These are phyloP conservation scores for Platalea minor DNA, from an alignment of 2,797 vertebrate genomes.

Conservation along the genomic window DNA sequence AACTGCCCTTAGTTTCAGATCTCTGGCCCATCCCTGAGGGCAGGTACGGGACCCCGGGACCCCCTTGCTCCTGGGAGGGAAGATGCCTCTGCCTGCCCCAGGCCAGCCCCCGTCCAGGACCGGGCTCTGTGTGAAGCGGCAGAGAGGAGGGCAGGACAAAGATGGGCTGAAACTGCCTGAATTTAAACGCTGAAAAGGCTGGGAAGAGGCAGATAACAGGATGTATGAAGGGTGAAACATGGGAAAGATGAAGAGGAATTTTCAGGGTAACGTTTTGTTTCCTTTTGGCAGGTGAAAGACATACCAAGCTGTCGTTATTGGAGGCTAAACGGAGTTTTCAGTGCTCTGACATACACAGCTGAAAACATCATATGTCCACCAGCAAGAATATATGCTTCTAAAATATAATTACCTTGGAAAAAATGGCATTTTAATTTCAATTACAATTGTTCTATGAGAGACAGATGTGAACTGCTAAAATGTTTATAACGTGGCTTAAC, in stretches of 20 bases:
- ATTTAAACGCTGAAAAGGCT: not conserved
- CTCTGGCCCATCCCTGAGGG: not conserved
- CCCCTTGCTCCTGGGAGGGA: not conserved
- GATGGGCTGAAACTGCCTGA: not conserved
- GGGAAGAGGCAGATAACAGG: not conserved
- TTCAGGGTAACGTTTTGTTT: not conserved
- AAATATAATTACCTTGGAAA: constrained; percentile 28
- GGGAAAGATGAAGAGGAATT: not conserved
- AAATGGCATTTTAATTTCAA: constrained; percentile 55
- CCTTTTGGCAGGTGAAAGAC: not conserved
- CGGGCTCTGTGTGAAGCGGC: not conserved
- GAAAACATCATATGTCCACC: not conserved
- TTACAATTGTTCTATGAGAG: constrained; percentile 61
- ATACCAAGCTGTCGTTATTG: not conserved
- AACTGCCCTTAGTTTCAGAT: not conserved
- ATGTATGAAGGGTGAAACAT: not conserved
- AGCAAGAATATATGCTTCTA: not conserved
- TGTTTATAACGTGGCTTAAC: constrained; percentile 54
- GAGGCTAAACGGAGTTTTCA: not conserved
- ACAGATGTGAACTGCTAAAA: constrained; percentile 61
- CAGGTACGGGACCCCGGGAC: not conserved
- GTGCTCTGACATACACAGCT: not conserved
- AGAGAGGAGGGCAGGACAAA: not conserved
- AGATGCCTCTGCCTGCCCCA: not conserved
- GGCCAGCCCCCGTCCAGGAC: not conserved